Evolutionary conservation across 2,797 vertebrate genomes (phyloP), one percentile per base, ranked within the genome.

Genomic region (Chaenodraco wilsoni): DNA sequence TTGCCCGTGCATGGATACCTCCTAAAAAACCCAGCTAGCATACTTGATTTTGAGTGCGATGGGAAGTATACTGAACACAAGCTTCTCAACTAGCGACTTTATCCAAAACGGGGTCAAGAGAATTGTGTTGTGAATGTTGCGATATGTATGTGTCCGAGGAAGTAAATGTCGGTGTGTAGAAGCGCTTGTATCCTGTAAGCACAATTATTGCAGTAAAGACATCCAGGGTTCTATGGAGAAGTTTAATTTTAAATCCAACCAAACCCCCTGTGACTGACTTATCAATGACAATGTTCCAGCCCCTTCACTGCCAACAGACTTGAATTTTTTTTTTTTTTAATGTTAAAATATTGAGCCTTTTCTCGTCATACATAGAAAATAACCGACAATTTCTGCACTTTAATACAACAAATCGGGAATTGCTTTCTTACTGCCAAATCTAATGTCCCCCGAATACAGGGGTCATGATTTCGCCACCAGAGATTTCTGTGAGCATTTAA

Each of bases 261-360:
- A 64, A 33, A 7, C 1, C 57, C 55, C 73, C 61, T 79, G 75
- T 63, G 60, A 10, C 16, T 79, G 81, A 82, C 66, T 70, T 45
- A 58, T 54, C 59, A 3, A 46, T 57, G 70, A 84, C 85, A 78
- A 90, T 74, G 70, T 83, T 85, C 84, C 85, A 92, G 88, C 86
- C 83, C 84, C 70, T 77, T 79, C 91, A 93, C 93, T 94, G 93
- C 92, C 92, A 82, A 68, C 52, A 45, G 12, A 13, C 56, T 23
- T 31, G 13, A 23, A 23, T 23, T 23, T 2, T 23, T 3, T 2
- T 2, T 23, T 23, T 23, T 23, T 23, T 23, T 2, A 23, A n/a
- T 21, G 13, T 33, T 51, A 21, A 54, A 33, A 15, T 37, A 56
- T 27, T 27, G n/a, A 3, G 23, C 16, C 23, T 56, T 40, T 58